Evolutionary conservation across 2,113 vertebrate species (phyloP).

Genomic region (Sciurus niger): DNA sequence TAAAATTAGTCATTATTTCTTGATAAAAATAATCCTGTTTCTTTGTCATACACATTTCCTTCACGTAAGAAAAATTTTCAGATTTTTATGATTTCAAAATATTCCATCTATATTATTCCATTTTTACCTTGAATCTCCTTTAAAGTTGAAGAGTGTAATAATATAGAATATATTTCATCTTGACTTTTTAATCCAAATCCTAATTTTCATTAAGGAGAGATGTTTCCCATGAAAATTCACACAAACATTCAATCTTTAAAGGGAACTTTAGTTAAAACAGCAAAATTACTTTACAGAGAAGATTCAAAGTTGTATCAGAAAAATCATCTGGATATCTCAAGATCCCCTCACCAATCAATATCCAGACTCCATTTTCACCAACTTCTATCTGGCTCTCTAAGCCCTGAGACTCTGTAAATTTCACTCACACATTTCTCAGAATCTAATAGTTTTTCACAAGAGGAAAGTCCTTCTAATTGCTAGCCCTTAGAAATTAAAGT

Average conservation of each 20-base stretch:
- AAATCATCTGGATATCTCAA: neutral
- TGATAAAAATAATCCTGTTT: conserved; percentile 77
- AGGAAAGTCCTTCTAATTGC: neutral
- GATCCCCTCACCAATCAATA: neutral
- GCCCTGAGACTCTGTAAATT: neutral
- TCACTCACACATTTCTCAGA: neutral
- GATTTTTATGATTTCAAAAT: conserved; percentile 63
- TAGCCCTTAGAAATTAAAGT: neutral
- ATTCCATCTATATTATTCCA: neutral
- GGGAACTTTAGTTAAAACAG: neutral
- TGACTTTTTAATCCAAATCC: neutral
- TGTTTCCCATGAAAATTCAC: neutral
- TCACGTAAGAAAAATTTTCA: neutral
- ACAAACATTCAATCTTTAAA: neutral
- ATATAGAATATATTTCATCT: neutral
- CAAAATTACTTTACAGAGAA: neutral
- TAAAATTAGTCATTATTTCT: conserved; percentile 66
- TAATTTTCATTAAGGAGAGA: conserved; percentile 25
- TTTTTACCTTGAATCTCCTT: neutral
- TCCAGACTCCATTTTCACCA: neutral
- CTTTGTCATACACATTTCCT: conserved; percentile 39
- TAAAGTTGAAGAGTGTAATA: conserved; percentile 35
- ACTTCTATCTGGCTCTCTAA: neutral
- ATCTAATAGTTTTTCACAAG: neutral
- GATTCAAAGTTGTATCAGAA: neutral